These are phyloP conservation scores for Apogon talboti DNA, from an alignment of 2,797 vertebrate species.

Conservation along the genomic window DNA sequence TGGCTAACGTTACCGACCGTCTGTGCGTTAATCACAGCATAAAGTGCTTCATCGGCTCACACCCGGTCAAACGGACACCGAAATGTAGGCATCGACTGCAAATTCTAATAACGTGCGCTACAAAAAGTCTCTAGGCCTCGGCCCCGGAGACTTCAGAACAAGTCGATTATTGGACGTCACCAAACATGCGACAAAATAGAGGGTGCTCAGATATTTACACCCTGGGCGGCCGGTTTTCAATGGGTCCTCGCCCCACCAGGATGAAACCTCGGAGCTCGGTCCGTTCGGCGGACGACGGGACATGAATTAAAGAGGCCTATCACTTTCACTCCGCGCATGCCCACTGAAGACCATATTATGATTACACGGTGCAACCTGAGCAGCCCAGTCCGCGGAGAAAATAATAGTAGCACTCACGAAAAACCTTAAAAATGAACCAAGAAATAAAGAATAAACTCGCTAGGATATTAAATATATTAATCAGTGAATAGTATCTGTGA, in stretches of 20 bases:
- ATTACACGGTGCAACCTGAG: too few relatives aligned
- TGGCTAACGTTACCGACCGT: constrained; percentile 65
- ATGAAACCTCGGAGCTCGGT: not conserved
- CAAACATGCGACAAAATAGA: constrained; percentile 80
- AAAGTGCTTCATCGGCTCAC: constrained; percentile 76
- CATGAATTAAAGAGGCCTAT: constrained; percentile 33
- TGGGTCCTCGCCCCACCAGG: not conserved
- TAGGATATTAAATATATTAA: too few relatives aligned
- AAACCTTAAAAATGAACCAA: too few relatives aligned
- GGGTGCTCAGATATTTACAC: constrained; percentile 36
- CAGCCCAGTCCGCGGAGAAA: too few relatives aligned
- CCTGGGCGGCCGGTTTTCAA: constrained; percentile 14
- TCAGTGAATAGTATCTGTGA: too few relatives aligned
- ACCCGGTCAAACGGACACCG: constrained; percentile 69
- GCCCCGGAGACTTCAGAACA: constrained; percentile 75
- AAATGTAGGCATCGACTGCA: constrained; percentile 60
- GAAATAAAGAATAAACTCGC: too few relatives aligned
- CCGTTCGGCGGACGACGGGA: constrained; percentile 36
- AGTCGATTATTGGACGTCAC: constrained; percentile 84
- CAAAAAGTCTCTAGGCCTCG: constrained; percentile 79
- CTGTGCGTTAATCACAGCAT: constrained; percentile 50
- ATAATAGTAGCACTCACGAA: too few relatives aligned
- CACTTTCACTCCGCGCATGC: constrained; percentile 53
- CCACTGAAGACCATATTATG: not conserved
- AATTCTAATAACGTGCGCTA: constrained; percentile 40